Evolutionary conservation across 2,888 invertebrate genomes (phyloP), one percentile per base, ranked within the genome.

Genomic region (Eurytoma californica): DNA sequence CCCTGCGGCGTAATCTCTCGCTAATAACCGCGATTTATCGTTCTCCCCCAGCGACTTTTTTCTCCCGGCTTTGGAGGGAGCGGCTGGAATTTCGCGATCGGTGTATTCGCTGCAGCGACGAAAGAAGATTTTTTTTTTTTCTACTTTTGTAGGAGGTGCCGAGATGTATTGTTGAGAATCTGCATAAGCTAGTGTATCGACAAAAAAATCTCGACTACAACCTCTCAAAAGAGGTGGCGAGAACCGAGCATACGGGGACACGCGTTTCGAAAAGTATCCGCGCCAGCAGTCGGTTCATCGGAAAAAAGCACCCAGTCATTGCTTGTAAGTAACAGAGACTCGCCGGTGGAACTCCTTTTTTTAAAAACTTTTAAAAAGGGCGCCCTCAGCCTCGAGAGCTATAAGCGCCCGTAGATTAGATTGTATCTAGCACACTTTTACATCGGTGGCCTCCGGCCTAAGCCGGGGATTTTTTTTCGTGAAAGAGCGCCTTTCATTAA

Each of bases 21-120:
- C 90, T 90, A 90, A 90, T 90, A 90, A 90, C 89, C 84, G 84
- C 89, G 90, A 90, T 90, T 90, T 90, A 90, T 90, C 86, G 87
- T 86, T 84, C 57, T 57, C 39, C 30, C 60, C 65, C 30, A 39
- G 20, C 7, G 68, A 18, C 14, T 39, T 55, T 70, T 65, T 67
- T 28, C 28, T 28, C 28, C 60, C 53, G 2, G 30, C 47, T 47
- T 39, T 18, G 5, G 57, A 18, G 63, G 63, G 55, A 65, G 14
- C n/a, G 16, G 57, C 66, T 72, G 30, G 60, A 66, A 60, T 57
- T 72, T 58, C 66, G 14, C 77, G 65, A 58, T 72, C 58, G 51
- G 30, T n/a, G 16, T 13, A n/a, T 20, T 47, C 47, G 13, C 28
- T 18, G 47, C 58, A 20, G 57, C 20, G 55, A 49, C 20, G 49